These are phyloP conservation scores for Auanema sp. DNA, from an alignment of 2,888 invertebrate species.

Conservation along the genomic window DNA sequence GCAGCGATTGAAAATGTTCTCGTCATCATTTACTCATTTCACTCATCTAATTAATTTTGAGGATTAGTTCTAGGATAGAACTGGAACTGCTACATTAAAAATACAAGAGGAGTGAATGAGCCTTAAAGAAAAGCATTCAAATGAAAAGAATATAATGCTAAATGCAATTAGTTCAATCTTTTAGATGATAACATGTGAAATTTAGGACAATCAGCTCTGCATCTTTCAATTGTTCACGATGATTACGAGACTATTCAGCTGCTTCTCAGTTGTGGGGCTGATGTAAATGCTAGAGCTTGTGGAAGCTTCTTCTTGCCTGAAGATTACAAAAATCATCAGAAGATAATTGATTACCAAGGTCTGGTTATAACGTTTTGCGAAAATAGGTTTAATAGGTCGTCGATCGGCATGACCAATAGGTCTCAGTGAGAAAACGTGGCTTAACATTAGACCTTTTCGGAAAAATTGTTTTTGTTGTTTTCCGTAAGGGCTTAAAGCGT, in stretches of 20 bases:
- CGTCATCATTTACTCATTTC: background rate
- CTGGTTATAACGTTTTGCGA: constrained; percentile 5
- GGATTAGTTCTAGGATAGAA: background rate
- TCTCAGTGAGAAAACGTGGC: too few species aligned
- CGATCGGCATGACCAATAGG: too few species aligned
- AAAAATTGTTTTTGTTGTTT: too few species aligned
- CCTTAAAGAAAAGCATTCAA: background rate
- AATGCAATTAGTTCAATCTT: too few species aligned
- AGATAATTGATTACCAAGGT: constrained; percentile 85
- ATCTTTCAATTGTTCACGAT: constrained; percentile 92
- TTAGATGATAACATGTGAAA: constrained; percentile 6
- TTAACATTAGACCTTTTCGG: too few species aligned
- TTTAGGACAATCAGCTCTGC: constrained; percentile 85
- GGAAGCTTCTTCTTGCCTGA: constrained; percentile 92
- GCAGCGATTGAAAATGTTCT: background rate
- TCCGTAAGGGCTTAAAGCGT: background rate
- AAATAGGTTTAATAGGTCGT: background rate
- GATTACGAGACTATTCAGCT: constrained; percentile 93
- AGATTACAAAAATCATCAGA: constrained; percentile 81
- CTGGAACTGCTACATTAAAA: background rate
- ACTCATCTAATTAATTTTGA: constrained; percentile 8
- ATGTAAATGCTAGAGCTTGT: constrained; percentile 87
- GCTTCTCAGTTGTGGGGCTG: constrained; percentile 78
- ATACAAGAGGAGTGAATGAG: constrained; percentile 3
- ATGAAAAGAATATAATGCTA: background rate